Conservation (phyloP, 2,113 vertebrate species). For the Machaerirhynchus nigripectus region DNA sequence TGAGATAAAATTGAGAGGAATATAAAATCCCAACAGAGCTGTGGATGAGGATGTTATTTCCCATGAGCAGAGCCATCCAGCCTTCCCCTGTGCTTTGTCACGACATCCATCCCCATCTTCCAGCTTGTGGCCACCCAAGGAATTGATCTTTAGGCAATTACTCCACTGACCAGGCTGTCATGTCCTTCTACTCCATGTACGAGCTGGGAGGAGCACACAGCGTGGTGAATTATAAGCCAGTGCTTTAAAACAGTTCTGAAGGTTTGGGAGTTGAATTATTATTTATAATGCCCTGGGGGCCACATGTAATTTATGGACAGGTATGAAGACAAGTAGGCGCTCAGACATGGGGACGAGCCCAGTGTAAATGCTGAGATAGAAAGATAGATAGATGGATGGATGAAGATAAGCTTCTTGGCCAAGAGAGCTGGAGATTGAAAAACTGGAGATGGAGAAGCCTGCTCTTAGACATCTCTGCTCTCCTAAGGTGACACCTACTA, state of each 20-base stretch:
- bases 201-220: neutral
- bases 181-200: neutral
- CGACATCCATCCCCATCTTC: neutral
- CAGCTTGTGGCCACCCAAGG: accelerated
- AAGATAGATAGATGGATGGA: conserved; percentile 24
- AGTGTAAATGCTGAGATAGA: conserved; percentile 13
- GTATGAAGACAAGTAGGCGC: conserved; percentile 57
- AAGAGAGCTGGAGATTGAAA: neutral
- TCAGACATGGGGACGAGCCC: conserved; percentile 32
- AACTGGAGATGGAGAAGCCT: neutral
- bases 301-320: conserved; percentile 33
- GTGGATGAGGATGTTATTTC: neutral
- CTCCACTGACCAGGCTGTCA: accelerated
- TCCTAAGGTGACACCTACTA: neutral
- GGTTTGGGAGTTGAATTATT: conserved; percentile 42
- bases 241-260: conserved; percentile 45
- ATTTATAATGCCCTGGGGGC: conserved; percentile 28
- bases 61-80: neutral
- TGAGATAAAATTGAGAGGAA: neutral
- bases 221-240: neutral
- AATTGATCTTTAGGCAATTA: neutral
- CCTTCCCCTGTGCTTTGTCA: neutral
- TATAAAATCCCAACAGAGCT: neutral
- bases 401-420: conserved; percentile 32
- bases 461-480: neutral